These are phyloP conservation scores for Phoxinus dragarum DNA, from an alignment of 2,797 vertebrate genomes.

Conservation along the genomic window DNA sequence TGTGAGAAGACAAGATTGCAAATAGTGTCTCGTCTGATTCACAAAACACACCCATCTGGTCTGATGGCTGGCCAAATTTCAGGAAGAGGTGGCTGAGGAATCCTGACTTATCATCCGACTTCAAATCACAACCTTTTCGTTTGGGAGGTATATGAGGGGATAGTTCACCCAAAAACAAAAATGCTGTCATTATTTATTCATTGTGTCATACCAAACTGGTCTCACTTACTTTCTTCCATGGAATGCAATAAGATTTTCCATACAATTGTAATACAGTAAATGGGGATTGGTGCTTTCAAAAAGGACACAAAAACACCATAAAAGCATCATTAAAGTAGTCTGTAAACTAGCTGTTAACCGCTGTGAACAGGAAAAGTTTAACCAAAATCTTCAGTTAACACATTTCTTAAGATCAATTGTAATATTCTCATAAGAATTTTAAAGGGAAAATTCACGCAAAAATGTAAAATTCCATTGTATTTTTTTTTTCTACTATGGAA, in stretches of 20 bases:
- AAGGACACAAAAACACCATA: background rate
- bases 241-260: background rate
- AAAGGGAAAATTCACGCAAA: too few species aligned
- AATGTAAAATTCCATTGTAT: too few species aligned
- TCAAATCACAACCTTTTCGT: conserved; percentile 18
- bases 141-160: conserved; percentile 19
- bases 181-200: background rate
- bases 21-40: conserved; percentile 63
- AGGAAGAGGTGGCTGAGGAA: conserved; percentile 59
- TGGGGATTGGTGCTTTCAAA: background rate
- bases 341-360: background rate
- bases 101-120: conserved; percentile 52
- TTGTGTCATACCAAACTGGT: background rate
- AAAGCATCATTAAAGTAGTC: background rate
- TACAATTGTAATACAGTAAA: background rate
- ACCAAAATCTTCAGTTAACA: background rate
- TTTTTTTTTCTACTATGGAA: too few species aligned
- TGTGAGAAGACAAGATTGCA: conserved; percentile 61
- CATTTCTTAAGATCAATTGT: background rate
- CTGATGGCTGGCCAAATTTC: conserved; percentile 64
- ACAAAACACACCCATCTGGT: conserved; percentile 68
- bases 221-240: background rate
- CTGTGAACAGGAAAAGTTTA: background rate
- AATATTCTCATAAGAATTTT: background rate
- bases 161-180: background rate